A percentile compares a stretch with the other conserved stretches of the same genome.
Evolutionary conservation across 2,113 vertebrate species (phyloP).

Genomic region (Gambusia affinis): DNA sequence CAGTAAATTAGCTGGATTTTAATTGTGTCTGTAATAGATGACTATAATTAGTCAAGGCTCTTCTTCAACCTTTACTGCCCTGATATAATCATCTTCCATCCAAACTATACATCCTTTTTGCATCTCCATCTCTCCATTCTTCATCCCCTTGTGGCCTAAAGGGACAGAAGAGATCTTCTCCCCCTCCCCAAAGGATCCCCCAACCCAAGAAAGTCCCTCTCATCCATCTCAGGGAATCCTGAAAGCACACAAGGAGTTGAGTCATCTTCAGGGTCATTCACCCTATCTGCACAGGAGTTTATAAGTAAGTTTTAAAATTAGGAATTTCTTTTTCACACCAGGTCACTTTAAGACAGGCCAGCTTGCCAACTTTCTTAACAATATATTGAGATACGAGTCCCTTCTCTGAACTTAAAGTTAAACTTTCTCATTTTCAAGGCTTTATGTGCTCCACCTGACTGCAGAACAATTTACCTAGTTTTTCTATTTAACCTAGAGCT

Average conservation of each 20-base stretch:
- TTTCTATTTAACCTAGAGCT: too few relatives aligned
- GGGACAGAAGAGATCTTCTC: slow-evolving; percentile 66
- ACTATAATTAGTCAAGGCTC: slow-evolving; percentile 99
- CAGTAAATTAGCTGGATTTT: slow-evolving; percentile 97
- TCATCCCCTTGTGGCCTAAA: slow-evolving; percentile 57
- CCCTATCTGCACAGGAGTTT: neutral
- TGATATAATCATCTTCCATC: slow-evolving; percentile 74
- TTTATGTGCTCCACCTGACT: too few relatives aligned
- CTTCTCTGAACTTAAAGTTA: too few relatives aligned
- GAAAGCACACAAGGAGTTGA: neutral
- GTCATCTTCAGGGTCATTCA: neutral
- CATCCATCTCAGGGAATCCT: slow-evolving; percentile 7
- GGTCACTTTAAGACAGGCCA: too few relatives aligned
- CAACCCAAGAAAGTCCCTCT: slow-evolving; percentile 32
- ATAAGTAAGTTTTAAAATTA: neutral
- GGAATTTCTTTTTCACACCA: neutral
- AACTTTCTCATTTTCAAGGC: too few relatives aligned
- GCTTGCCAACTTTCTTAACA: too few relatives aligned
- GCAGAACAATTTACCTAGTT: too few relatives aligned
- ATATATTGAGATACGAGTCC: too few relatives aligned
- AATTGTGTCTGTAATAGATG: slow-evolving; percentile 99
- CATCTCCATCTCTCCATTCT: slow-evolving; percentile 72
- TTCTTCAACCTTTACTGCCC: slow-evolving; percentile 88
- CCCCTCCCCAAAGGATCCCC: slow-evolving; percentile 47
- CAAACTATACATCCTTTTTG: slow-evolving; percentile 79